phyloP scores from a whole-genome alignment of 2,888 invertebrate genomes.

The Selenia dentaria region DNA sequence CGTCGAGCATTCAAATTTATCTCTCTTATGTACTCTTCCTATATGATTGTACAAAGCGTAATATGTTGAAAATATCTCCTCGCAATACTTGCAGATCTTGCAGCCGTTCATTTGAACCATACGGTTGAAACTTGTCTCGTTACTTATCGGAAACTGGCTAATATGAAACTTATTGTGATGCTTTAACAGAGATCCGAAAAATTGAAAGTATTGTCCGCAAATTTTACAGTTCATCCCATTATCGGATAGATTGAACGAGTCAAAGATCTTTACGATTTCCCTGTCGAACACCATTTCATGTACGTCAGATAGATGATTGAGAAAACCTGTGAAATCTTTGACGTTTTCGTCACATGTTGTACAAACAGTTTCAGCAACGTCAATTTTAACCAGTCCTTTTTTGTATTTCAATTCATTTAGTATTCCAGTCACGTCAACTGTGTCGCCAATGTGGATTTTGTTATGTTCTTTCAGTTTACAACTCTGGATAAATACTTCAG shows the following conservation, averaged over 20 bases:
- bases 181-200: conserved; percentile 50
- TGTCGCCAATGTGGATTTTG: conserved; percentile 38
- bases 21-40: background rate
- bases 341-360: background rate
- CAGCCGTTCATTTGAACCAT: background rate
- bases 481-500: conserved; percentile 37
- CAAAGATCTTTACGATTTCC: background rate
- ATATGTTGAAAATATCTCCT: background rate
- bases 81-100: background rate
- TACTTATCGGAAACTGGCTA: no score
- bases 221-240: conserved; percentile 48
- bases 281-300: background rate
- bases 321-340: background rate
- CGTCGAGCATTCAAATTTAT: background rate
- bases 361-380: background rate
- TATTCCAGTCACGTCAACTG: background rate
- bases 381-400: background rate
- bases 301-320: background rate
- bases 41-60: background rate
- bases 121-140: no score
- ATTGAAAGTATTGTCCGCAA: conserved; percentile 52
- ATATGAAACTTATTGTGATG: conserved; percentile 35
- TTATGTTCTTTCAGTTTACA: conserved; percentile 44
- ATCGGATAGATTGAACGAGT: conserved; percentile 44
- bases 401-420: background rate